These are phyloP conservation scores for Chelonia mydas DNA, from an alignment of 2,797 vertebrate species.

Conservation along the genomic window DNA sequence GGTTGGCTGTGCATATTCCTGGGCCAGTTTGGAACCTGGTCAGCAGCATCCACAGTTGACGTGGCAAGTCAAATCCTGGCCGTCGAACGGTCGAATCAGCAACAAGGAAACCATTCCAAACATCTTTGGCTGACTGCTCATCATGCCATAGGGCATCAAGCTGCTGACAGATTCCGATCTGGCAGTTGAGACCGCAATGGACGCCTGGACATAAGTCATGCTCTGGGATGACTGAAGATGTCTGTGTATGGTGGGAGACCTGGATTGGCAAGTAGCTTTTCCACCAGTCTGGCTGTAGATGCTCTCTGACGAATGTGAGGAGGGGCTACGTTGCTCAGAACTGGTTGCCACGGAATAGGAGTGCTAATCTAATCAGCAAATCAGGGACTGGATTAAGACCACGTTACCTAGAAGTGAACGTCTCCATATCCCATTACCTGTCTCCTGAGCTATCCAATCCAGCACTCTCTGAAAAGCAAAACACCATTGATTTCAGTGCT, in stretches of 20 bases:
- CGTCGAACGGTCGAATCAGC: neutral
- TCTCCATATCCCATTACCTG: conserved; percentile 6
- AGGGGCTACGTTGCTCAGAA: neutral
- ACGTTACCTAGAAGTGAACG: conserved; percentile 26
- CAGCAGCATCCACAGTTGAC: neutral
- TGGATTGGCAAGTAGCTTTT: neutral
- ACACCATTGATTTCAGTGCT: conserved; percentile 42
- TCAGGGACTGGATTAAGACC: neutral
- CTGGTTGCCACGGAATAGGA: neutral
- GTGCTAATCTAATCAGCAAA: neutral
- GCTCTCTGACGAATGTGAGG: neutral
- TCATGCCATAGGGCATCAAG: neutral
- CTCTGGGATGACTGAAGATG: neutral
- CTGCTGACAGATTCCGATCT: neutral
- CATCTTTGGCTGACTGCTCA: neutral
- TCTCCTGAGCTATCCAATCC: conserved; percentile 27
- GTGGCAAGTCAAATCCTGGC: neutral
- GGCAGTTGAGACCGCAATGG: neutral
- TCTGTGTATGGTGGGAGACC: neutral
- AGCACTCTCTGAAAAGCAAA: conserved; percentile 23
- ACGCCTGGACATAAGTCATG: neutral
- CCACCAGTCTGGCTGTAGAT: neutral
- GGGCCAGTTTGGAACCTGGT: neutral
- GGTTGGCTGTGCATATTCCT: neutral
- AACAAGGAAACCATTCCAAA: neutral